Base-by-base conservation (phyloP, 2,113 vertebrate species). In the Danionella cerebrum region DNA sequence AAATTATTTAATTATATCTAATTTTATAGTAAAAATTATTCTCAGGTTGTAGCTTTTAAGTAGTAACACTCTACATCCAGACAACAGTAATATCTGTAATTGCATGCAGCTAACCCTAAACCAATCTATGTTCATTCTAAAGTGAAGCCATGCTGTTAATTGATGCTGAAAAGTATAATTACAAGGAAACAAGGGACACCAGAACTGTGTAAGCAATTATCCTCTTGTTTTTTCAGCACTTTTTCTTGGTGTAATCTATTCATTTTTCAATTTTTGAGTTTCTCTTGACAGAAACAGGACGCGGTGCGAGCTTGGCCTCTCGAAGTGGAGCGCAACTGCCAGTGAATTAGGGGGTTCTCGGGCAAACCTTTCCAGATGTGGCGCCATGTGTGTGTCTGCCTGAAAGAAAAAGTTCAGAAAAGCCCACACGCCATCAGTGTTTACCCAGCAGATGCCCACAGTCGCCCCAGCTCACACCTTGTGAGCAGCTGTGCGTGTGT, bases 401-500 rank as follows among this genome's bases (percentile, higher is more conserved):
- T 51, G 45, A 50, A 58, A 58, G 58, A 67, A 70, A 63, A 67
- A 57, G 60, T 62, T 62, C 58, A 69, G 65, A 60, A 16, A 53
- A 60, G 64, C 81, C 68, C 79, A 62, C 76, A 79, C 68, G 62
- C 67, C 59, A 81, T 74, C 67, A 55, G 48, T 73, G 67, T 52
- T 80, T 82, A 76, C 73, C 71, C 70, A 69, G 52, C 47, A 78
- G 58, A 69, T 75, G 70, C 76, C 79, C 72, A 57, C 10, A 4
- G 64, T 73, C 22, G 50, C 54, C 75, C 22, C 0, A n/a, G 13
- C 47, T 69, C 69, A 81, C 83, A 86, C 84, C 87, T 89, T 88
- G 79, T 76, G 75, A 78, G 69, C 87, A 90, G 87, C 87, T 89
- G 88, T 85, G 75, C 50, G 21, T 71, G 73, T 68, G 57, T 27